Evolutionary conservation across 1,140 invertebrate species (phyloP).

Genomic region (Heliconius hewitsoni): DNA sequence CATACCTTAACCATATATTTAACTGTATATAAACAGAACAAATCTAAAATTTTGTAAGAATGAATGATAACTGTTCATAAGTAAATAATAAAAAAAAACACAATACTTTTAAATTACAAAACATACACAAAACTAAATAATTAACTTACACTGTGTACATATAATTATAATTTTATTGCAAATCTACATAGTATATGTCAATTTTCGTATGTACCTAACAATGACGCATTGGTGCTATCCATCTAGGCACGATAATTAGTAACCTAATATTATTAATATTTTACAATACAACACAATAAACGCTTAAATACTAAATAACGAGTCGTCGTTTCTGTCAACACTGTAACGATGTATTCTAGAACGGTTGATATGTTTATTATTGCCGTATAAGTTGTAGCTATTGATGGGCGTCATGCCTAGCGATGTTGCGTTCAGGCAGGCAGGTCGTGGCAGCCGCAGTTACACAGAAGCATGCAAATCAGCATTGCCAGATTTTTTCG

Average conservation of each 20-base stretch:
- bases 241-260: constrained; percentile 26
- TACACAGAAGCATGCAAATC: constrained; percentile 59
- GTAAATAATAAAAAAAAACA: not conserved
- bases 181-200: not conserved
- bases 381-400: constrained; percentile 54
- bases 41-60: not conserved
- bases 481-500: constrained; percentile 2
- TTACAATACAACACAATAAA: constrained; percentile 38
- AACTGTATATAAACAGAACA: not conserved
- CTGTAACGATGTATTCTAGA: constrained; percentile 45
- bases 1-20: not conserved
- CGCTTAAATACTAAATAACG: constrained; percentile 71
- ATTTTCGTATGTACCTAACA: not conserved
- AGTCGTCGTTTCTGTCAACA: constrained; percentile 35
- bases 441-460: constrained; percentile 53
- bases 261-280: constrained; percentile 29
- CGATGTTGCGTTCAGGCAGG: constrained; percentile 48
- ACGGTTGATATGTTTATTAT: constrained; percentile 74
- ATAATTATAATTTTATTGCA: not conserved
- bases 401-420: constrained; percentile 63
- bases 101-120: not conserved
- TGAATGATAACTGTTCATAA: not conserved
- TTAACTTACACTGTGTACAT: not conserved
- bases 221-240: not conserved
- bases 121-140: not conserved